Conservation (phyloP, 2,797 vertebrate species). For the Tragopan temminckii region DNA sequence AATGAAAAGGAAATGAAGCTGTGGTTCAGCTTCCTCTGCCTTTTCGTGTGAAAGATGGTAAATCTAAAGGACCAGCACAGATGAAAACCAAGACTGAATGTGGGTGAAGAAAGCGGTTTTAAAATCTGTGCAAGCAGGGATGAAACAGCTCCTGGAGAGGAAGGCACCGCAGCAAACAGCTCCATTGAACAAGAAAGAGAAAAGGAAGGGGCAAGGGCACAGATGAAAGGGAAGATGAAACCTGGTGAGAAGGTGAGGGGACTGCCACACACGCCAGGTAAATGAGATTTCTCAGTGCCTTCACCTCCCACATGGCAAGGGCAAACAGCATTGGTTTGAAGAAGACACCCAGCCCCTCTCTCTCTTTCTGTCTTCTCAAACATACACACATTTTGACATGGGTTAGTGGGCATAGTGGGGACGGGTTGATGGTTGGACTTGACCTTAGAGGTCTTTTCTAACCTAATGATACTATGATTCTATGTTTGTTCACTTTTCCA, state of each 20-base stretch:
- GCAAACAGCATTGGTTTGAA: neutral
- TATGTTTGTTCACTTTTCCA: neutral
- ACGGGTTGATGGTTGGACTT: too few relatives aligned
- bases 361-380: neutral
- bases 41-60: neutral
- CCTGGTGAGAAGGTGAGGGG: neutral
- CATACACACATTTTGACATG: neutral
- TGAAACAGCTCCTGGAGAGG: constrained; percentile 53
- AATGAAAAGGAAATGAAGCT: neutral
- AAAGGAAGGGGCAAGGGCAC: neutral
- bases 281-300: neutral
- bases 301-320: neutral
- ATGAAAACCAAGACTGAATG: constrained; percentile 18
- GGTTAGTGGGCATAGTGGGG: too few relatives aligned
- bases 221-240: neutral
- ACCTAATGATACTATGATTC: too few relatives aligned
- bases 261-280: neutral
- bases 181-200: constrained; percentile 11
- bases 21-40: neutral
- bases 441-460: too few relatives aligned
- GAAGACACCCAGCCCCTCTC: neutral
- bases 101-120: constrained; percentile 45
- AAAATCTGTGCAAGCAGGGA: constrained; percentile 51
- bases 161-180: constrained; percentile 12
- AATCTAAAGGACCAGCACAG: constrained; percentile 5